Percentiles rank a stretch among this genome's conserved stretches.
Conservation (phyloP, 2,797 vertebrate genomes). For the Phrynocephalus forsythii region DNA sequence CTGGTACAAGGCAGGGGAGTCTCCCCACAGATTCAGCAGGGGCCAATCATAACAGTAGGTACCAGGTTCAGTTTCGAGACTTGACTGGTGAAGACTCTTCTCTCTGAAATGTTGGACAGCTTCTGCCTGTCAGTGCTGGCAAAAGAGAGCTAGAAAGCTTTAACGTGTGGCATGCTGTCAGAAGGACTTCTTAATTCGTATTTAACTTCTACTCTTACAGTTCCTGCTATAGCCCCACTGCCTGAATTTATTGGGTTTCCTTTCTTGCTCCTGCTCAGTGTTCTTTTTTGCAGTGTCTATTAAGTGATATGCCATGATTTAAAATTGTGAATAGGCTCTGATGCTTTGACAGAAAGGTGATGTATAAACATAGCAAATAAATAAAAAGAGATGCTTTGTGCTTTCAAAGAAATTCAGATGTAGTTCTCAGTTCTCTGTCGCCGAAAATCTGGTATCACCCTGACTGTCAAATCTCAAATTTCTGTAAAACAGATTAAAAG, state of each 20-base stretch:
- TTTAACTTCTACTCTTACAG: neutral
- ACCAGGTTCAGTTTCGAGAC: neutral
- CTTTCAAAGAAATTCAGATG: too few relatives aligned
- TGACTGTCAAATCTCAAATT: slow-evolving; percentile 33
- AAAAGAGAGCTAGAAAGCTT: neutral
- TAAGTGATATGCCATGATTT: neutral
- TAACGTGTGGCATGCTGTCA: neutral
- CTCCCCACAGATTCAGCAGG: neutral
- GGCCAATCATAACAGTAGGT: neutral
- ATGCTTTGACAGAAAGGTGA: neutral
- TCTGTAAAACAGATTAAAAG: neutral
- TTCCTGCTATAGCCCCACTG: neutral
- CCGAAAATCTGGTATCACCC: neutral
- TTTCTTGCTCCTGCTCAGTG: neutral
- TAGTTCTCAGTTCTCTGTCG: neutral
- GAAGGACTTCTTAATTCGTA: neutral
- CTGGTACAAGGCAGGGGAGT: neutral
- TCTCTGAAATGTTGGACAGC: neutral
- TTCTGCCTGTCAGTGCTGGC: neutral
- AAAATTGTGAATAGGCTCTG: neutral
- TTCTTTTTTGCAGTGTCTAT: neutral
- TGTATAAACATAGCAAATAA: neutral
- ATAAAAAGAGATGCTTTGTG: too few relatives aligned
- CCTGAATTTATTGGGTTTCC: neutral
- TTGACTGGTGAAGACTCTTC: neutral